These are phyloP conservation scores for Tetranychus piercei DNA, from an alignment of 2,888 invertebrate genomes.

Conservation along the genomic window DNA sequence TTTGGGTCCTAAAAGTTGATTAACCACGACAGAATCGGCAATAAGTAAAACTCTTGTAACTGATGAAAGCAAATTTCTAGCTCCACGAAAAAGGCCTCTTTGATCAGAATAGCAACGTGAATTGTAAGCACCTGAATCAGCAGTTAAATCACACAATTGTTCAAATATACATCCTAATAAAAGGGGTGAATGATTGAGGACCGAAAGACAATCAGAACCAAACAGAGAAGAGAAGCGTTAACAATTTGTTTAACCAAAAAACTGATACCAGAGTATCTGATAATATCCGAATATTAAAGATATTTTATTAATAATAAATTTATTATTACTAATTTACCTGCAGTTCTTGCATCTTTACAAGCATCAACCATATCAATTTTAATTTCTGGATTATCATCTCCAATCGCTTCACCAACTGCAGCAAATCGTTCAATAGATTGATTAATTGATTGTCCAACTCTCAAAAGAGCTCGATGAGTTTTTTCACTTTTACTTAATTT, in stretches of 20 bases:
- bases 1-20: slow-evolving; percentile 81
- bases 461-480: slow-evolving; percentile 53
- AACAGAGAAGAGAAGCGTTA: background rate
- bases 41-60: slow-evolving; percentile 85
- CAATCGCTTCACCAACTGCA: slow-evolving; percentile 92
- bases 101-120: slow-evolving; percentile 25
- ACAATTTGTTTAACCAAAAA: background rate
- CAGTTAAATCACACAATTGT: slow-evolving; percentile 50
- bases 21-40: slow-evolving; percentile 92
- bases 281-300: no score
- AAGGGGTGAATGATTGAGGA: slow-evolving; percentile 24
- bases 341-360: slow-evolving; percentile 84
- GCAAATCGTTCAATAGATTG: slow-evolving; percentile 94
- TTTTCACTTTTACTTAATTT: slow-evolving; percentile 39
- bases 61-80: slow-evolving; percentile 74
- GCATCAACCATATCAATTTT: slow-evolving; percentile 95
- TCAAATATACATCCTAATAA: slow-evolving; percentile 67
- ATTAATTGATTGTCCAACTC: slow-evolving; percentile 88
- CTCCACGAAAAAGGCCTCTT: slow-evolving; percentile 55
- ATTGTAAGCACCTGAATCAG: slow-evolving; percentile 11
- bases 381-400: slow-evolving; percentile 91
- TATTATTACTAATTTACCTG: slow-evolving; percentile 44
- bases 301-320: no score
- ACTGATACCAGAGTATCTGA: no score
- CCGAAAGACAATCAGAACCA: background rate